Evolutionary conservation across 1,140 invertebrate species (phyloP).

Genomic region (Andricus grossulariae): DNA sequence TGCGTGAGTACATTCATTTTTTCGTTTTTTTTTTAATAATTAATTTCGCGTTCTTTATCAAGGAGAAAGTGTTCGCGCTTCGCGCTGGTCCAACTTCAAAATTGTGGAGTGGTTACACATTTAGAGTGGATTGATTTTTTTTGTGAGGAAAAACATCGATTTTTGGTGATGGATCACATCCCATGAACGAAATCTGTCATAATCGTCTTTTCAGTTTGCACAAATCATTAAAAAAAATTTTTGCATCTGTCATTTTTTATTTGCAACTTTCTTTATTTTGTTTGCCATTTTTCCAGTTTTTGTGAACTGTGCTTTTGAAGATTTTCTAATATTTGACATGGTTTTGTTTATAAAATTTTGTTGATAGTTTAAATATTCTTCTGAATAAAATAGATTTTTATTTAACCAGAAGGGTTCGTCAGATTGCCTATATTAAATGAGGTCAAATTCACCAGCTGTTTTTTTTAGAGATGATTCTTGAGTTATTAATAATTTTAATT

Average conservation of each 20-base stretch:
- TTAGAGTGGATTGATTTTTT: constrained; percentile 35
- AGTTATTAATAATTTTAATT: no score
- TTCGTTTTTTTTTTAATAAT: constrained; percentile 15
- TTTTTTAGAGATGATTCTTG: no score
- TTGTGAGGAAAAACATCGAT: constrained; percentile 13
- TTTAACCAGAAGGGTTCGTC: no score
- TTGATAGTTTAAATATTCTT: no score
- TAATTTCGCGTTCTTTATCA: constrained; percentile 31
- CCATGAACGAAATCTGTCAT: background rate
- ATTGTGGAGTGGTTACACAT: constrained; percentile 34
- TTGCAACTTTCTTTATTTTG: no score
- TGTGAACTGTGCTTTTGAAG: no score
- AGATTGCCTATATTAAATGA: no score
- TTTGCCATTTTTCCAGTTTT: no score
- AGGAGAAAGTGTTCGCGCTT: constrained; percentile 30
- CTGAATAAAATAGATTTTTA: no score
- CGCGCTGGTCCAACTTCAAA: constrained; percentile 38
- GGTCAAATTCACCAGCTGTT: no score
- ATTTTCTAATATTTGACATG: no score
- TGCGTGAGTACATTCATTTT: constrained; percentile 53
- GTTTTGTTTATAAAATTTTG: no score
- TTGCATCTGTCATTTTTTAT: background rate
- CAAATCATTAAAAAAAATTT: background rate
- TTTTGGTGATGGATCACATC: background rate
- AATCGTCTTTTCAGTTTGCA: background rate